Evolutionary conservation across 2,888 invertebrate species (phyloP).

Genomic region (Epistrophe grossulariae): DNA sequence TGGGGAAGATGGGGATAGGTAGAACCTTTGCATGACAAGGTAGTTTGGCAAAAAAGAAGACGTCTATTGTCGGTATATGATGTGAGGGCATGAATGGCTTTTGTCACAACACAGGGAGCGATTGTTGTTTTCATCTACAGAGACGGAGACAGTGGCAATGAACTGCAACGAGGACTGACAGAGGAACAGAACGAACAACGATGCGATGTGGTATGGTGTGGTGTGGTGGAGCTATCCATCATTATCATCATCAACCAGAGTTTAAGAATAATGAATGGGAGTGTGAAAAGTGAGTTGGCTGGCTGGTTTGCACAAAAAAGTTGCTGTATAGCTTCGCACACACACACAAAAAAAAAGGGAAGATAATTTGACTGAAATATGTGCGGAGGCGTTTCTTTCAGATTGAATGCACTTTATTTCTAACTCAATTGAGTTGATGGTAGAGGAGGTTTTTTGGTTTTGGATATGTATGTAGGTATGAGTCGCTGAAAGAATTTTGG

Average conservation of each 20-base stretch:
- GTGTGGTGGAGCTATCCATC: neutral
- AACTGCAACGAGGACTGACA: conserved; percentile 66
- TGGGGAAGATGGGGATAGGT: neutral
- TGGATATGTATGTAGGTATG: neutral
- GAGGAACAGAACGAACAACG: neutral
- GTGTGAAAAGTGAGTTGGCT: conserved; percentile 47
- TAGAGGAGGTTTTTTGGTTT: neutral
- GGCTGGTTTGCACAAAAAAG: conserved; percentile 31
- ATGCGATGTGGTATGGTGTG: neutral
- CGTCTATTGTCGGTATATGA: conserved; percentile 31
- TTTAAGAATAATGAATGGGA: conserved; percentile 37
- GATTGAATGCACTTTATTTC: conserved; percentile 53
- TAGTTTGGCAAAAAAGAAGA: conserved; percentile 34
- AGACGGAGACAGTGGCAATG: conserved; percentile 57
- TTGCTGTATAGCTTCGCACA: neutral
- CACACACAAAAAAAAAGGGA: neutral
- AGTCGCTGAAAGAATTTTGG: neutral
- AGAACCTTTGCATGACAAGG: conserved; percentile 24
- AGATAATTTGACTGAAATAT: conserved; percentile 41
- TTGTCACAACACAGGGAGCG: conserved; percentile 43
- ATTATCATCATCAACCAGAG: conserved; percentile 35
- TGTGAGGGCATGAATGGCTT: conserved; percentile 40
- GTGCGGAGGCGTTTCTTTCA: conserved; percentile 44
- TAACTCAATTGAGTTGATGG: conserved; percentile 27
- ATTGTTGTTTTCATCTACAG: conserved; percentile 29